Base-by-base conservation (phyloP, 2,888 invertebrate species). In the Harpalus rubripes region DNA sequence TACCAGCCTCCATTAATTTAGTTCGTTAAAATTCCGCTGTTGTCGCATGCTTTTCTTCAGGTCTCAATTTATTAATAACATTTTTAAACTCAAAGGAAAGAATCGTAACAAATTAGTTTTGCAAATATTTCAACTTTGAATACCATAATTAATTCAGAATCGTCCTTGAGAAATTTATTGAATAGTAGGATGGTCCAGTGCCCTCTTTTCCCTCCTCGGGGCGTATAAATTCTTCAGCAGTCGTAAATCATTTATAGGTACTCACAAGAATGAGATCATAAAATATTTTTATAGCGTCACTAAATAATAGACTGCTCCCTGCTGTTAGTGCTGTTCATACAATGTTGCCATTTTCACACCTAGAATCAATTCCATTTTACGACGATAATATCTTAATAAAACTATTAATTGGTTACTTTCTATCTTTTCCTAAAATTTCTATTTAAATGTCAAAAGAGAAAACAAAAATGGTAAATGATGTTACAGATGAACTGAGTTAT, bases 181-280 rank as follows among this genome's bases (percentile, higher is more conserved):
- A 68, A 7, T n/a, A 26, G 68, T 68, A 68, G 39, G 39, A 39
- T 39, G 68, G 41, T 32, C 32, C 26, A 68, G 39, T 39, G 68
- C 68, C 68, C 68, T 65, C 7, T 68, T 39, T 68, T 41, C n/a
- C 68, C 32, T 41, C 7, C 26, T 68, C 39, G 7, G 6, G 65
- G 26, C 65, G 8, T 26, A 22, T 18, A 32, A 65, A 65, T 65
- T 65, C 65, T 26, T 2, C 32, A 32, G 32, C 18, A 10, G 26
- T n/a, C 26, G n/a, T 68, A 68, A 68, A 68, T 68, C 68, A 41
- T 68, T n/a, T 65, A 68, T 15, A 68, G 68, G 68, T 39, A 65
- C 65, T 22, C 65, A 65, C 1, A 15, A 16, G 59, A 59, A 59
- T 65, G 65, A 65, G 65, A 65, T 68, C 39, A 41, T 68, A 68